A percentile compares a stretch with the other conserved stretches of the same genome.
Evolutionary conservation across 2,113 vertebrate species (phyloP).

Genomic region (Garra rufa): DNA sequence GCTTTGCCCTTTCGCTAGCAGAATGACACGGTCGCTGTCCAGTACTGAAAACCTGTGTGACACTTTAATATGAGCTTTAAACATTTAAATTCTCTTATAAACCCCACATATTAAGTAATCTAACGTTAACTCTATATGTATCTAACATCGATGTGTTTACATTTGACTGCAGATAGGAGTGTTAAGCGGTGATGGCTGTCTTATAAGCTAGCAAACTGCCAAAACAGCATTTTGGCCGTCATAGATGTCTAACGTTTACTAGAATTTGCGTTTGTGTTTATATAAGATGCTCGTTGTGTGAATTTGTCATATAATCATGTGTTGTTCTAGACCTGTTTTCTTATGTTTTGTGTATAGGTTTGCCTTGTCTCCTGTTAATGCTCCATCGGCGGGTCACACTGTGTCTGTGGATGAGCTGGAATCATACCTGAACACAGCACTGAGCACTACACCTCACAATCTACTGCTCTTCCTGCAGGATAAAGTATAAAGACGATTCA

Average conservation of each 20-base stretch:
- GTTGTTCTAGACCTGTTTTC: neutral
- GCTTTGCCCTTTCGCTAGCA: neutral
- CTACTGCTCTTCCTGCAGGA: slow-evolving; percentile 88
- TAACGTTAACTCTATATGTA: neutral
- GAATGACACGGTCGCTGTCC: slow-evolving; percentile 40
- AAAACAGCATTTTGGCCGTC: neutral
- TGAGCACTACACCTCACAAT: slow-evolving; percentile 79
- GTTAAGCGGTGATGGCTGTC: neutral
- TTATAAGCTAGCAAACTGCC: neutral
- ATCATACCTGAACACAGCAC: slow-evolving; percentile 77
- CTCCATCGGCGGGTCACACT: slow-evolving; percentile 81
- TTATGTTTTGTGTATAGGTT: slow-evolving; percentile 30
- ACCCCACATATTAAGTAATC: neutral
- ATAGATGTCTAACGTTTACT: neutral
- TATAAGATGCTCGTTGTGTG: neutral
- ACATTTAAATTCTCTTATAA: neutral
- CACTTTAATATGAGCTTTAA: neutral
- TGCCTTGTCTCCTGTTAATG: slow-evolving; percentile 38
- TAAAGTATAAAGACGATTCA: slow-evolving; percentile 72
- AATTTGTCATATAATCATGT: neutral
- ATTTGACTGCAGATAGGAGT: neutral
- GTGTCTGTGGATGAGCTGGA: slow-evolving; percentile 78
- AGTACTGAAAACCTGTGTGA: slow-evolving; percentile 34
- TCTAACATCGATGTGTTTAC: neutral
- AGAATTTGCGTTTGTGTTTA: no score